Evolutionary conservation across 2,113 vertebrate species (phyloP).

Genomic region (Bos indicus): DNA sequence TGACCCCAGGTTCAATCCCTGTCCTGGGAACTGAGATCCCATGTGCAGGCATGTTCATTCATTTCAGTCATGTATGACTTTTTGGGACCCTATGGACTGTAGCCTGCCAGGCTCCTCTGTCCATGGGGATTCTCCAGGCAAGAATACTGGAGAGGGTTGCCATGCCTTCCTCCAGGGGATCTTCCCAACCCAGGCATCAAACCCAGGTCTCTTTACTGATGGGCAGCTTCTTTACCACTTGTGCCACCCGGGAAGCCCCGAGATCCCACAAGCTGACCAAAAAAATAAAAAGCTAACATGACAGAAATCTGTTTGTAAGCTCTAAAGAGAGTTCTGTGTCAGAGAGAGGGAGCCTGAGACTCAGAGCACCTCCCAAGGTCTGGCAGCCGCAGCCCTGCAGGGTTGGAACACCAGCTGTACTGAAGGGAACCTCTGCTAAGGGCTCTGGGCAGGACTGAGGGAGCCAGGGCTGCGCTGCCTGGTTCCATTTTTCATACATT

Average conservation of each 20-base stretch:
- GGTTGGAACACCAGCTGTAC: fast-evolving
- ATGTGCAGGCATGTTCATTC: neutral
- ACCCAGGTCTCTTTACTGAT: neutral
- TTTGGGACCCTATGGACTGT: neutral
- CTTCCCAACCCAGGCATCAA: neutral
- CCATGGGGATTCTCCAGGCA: neutral
- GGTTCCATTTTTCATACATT: neutral
- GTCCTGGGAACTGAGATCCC: neutral
- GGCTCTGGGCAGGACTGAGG: neutral
- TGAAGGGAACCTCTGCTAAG: neutral
- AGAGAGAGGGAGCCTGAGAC: neutral
- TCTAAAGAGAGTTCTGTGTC: neutral
- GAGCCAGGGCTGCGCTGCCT: neutral
- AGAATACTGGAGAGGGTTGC: neutral
- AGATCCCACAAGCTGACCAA: neutral
- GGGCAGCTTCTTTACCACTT: neutral
- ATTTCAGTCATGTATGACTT: neutral
- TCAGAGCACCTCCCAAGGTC: neutral
- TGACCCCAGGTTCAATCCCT: neutral
- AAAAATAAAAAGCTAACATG: neutral
- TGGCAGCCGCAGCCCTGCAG: neutral
- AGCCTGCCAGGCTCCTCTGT: neutral
- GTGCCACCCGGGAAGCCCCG: neutral
- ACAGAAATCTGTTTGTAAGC: neutral
- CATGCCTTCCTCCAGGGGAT: neutral